Evolutionary conservation across 2,113 vertebrate genomes (phyloP).

Genomic region (Ceyx cyanopectus): DNA sequence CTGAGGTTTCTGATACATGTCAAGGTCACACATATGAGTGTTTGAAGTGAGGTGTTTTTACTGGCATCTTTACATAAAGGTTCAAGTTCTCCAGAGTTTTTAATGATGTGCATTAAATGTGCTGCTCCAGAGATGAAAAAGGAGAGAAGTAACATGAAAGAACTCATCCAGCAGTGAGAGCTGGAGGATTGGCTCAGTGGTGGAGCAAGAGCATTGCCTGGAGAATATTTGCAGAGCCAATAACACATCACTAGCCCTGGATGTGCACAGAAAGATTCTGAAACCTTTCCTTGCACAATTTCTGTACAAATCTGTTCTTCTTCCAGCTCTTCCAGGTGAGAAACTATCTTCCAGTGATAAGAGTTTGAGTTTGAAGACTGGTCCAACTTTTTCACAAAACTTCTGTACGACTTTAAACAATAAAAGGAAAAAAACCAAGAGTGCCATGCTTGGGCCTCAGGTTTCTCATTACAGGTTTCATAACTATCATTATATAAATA

Average conservation of each 20-base stretch:
- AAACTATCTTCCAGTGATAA: neutral
- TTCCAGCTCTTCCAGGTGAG: neutral
- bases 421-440: neutral
- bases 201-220: neutral
- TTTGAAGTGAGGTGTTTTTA: neutral
- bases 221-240: neutral
- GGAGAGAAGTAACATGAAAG: neutral
- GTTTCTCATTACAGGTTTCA: neutral
- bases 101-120: neutral
- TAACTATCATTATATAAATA: neutral
- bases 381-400: neutral
- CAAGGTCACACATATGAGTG: neutral
- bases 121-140: neutral
- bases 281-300: neutral
- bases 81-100: neutral
- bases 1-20: neutral
- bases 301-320: neutral
- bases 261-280: neutral
- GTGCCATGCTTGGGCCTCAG: neutral
- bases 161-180: neutral
- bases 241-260: neutral
- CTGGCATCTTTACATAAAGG: neutral
- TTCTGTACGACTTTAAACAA: neutral
- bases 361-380: neutral
- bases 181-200: neutral